Percentiles rank a stretch among this genome's conserved stretches.
Conservation (phyloP, 2,888 invertebrate genomes). For the Buathra laborator region DNA sequence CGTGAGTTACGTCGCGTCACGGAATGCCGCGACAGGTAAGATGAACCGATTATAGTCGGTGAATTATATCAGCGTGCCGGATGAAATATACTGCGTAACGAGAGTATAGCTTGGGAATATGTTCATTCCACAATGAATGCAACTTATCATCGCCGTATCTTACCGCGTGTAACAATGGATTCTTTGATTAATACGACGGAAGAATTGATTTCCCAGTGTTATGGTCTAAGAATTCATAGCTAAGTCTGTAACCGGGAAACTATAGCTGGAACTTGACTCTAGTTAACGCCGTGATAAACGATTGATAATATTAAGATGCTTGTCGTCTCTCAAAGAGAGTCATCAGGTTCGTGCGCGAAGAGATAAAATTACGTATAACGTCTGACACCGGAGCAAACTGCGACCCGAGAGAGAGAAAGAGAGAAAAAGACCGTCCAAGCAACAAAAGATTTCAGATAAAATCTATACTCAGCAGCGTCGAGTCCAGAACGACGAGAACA, state of each 20-base stretch:
- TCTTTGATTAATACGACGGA: slow-evolving; percentile 29
- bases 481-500: slow-evolving; percentile 34
- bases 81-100: slow-evolving; percentile 59
- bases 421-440: slow-evolving; percentile 4
- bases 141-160: slow-evolving; percentile 46
- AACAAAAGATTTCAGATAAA: slow-evolving; percentile 57
- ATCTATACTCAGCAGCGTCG: slow-evolving; percentile 42
- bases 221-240: slow-evolving; percentile 18
- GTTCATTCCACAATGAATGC: slow-evolving; percentile 56
- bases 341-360: slow-evolving; percentile 36
- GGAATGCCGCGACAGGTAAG: slow-evolving; percentile 53
- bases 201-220: slow-evolving; percentile 56
- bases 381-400: slow-evolving; percentile 40
- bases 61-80: slow-evolving; percentile 59
- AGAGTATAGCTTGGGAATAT: slow-evolving; percentile 58
- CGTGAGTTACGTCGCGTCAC: slow-evolving; percentile 53
- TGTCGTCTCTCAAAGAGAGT: slow-evolving; percentile 26
- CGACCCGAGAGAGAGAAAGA: slow-evolving; percentile 18
- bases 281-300: slow-evolving; percentile 33
- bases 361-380: slow-evolving; percentile 48
- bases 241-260: not conserved
- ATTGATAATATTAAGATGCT: slow-evolving; percentile 50
- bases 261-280: not conserved
- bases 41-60: slow-evolving; percentile 60
- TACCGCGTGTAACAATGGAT: slow-evolving; percentile 45